phyloP scores from a whole-genome alignment of 2,797 vertebrate species.

The Microhierax caerulescens region DNA sequence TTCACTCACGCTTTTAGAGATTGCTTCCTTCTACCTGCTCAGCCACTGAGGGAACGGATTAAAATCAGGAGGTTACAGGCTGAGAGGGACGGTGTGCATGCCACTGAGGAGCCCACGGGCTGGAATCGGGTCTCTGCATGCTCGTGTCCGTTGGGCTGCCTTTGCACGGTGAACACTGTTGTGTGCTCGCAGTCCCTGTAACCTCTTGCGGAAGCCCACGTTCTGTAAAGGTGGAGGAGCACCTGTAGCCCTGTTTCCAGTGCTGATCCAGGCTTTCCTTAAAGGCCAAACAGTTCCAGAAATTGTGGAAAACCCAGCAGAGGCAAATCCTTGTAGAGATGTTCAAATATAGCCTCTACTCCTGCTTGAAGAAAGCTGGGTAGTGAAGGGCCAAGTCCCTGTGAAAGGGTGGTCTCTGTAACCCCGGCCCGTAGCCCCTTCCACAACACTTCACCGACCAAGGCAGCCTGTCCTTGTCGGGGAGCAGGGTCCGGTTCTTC shows the following conservation, averaged over 20 bases:
- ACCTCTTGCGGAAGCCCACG: neutral
- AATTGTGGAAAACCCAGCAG: neutral
- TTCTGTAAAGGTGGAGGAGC: neutral
- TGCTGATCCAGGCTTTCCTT: neutral
- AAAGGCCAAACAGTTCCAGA: neutral
- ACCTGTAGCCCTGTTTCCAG: neutral
- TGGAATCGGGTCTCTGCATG: neutral
- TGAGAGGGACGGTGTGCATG: neutral
- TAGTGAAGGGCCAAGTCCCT: neutral
- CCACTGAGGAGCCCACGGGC: neutral
- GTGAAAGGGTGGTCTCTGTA: no score
- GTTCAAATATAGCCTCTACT: neutral
- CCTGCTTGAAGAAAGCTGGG: neutral
- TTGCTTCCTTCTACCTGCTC: neutral
- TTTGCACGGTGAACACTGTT: neutral
- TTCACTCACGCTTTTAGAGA: neutral
- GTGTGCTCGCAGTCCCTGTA: neutral
- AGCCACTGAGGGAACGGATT: neutral
- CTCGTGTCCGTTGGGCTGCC: neutral
- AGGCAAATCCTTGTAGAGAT: neutral
- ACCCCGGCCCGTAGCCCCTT: neutral
- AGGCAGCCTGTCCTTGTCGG: no score
- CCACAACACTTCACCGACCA: neutral
- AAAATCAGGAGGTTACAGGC: neutral
- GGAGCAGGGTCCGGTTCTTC: fast-evolving